Evolutionary conservation across 1,140 invertebrate species (phyloP).

Genomic region (Panagrolaimus sp.): DNA sequence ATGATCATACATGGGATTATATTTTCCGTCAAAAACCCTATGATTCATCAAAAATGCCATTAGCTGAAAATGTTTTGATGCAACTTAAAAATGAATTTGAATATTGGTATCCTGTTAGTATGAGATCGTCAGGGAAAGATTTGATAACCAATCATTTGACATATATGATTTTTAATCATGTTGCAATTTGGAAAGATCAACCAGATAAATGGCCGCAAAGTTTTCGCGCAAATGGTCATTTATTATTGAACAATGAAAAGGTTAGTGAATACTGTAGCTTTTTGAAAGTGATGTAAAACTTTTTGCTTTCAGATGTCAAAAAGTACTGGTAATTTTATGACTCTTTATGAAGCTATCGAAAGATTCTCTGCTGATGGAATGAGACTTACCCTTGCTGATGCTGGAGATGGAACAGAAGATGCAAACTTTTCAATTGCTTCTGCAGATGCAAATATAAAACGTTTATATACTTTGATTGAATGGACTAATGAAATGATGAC

Average conservation of each 20-base stretch:
- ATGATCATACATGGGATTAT: conserved; percentile 91
- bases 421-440: conserved; percentile 92
- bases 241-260: conserved; percentile 92
- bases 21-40: conserved; percentile 78
- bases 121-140: conserved; percentile 94
- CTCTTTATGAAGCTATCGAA: conserved; percentile 76
- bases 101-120: conserved; percentile 90
- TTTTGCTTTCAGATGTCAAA: conserved; percentile 79
- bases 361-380: conserved; percentile 91
- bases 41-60: conserved; percentile 68
- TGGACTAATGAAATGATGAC: conserved; percentile 86
- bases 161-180: conserved; percentile 91
- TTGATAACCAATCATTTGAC: conserved; percentile 96
- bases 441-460: conserved; percentile 88
- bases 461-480: conserved; percentile 86
- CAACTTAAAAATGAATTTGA: conserved; percentile 80
- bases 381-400: conserved; percentile 65
- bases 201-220: conserved; percentile 81
- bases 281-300: conserved; percentile 6
- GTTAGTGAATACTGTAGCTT: conserved; percentile 58
- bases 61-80: conserved; percentile 71
- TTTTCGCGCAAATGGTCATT: conserved; percentile 89
- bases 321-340: conserved; percentile 96
- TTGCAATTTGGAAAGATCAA: conserved; percentile 85
- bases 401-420: conserved; percentile 95